phyloP scores from a whole-genome alignment of 2,888 invertebrate genomes.

The Endotricha flammealis region DNA sequence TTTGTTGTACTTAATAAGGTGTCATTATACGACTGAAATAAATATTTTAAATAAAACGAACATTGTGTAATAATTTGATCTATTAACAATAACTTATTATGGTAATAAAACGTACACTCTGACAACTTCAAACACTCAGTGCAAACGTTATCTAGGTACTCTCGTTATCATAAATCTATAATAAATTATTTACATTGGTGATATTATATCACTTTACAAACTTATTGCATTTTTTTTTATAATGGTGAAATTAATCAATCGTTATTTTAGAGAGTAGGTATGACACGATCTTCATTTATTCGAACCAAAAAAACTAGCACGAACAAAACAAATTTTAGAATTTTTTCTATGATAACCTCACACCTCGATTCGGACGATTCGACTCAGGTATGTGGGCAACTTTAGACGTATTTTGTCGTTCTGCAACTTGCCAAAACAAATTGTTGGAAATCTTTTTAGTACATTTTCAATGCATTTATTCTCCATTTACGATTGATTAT shows the following conservation, averaged over 20 bases:
- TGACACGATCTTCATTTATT: no score
- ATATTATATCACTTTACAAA: conserved; percentile 10
- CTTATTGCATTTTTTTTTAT: conserved; percentile 15
- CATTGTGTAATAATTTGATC: conserved; percentile 61
- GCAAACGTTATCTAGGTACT: conserved; percentile 39
- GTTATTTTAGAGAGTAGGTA: no score
- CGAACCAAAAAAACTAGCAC: no score
- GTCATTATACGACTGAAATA: conserved; percentile 24
- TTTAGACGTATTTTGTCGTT: no score
- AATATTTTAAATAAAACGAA: conserved; percentile 34
- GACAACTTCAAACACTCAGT: conserved; percentile 56
- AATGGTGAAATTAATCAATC: not conserved
- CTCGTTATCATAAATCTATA: conserved; percentile 43
- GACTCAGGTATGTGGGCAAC: no score
- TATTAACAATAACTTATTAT: conserved; percentile 77
- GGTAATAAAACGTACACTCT: conserved; percentile 63
- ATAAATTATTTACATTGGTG: conserved; percentile 61
- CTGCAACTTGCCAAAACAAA: no score
- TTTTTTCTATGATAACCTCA: no score
- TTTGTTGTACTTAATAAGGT: no score
- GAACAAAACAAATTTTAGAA: no score
- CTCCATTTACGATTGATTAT: not conserved
- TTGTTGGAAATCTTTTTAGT: no score
- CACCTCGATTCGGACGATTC: no score
- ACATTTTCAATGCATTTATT: no score